Evolutionary conservation across 1,140 invertebrate genomes (phyloP), one percentile per base, ranked within the genome.

Genomic region (Chionoecetes opilio): DNA sequence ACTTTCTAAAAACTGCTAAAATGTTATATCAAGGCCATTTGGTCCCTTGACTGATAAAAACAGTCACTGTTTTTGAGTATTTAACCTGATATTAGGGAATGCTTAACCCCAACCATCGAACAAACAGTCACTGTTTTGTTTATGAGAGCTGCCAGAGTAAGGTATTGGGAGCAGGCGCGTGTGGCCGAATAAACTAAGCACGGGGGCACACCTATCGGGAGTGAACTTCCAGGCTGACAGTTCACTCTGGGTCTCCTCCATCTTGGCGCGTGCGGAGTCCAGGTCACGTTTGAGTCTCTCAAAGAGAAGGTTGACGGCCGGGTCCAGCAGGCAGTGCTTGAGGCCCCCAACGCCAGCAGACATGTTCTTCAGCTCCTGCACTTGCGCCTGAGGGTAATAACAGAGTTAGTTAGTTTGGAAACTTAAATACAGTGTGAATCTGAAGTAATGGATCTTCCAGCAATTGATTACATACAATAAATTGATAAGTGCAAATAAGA

Each of bases 151-250:
- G 94, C 82, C 94, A 95, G 89, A 92, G 38, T 92, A 92, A 95
- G 93, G 82, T 89, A 94, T 94, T 94, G 86, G 93, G 93, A 88
- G 63, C 93, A 94, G 93, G 93, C 87, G 93, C 87, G 93, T 86
- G 90, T 87, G 94, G 94, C 90, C 94, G 94, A 92, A 95, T 92
- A 95, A 95, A 95, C 94, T 95, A 95, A 95, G 94, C 94, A 95
- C 94, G 94, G 94, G 93, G 90, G 96, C 96, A 97, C 97, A 98
- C 98, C 99, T 99, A 97, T 99, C 99, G 41, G 99, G 99, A 31
- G 99, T 99, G 97, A 99, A 99, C 97, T 99, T 99, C 99, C 99
- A 99, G 0, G 99, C 99, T 95, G 98, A 99, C 35, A 99, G 97
- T 98, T 99, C 99, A 97, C 99, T 99, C 97, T 99, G 99, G 35